Base-by-base conservation (phyloP, 2,888 invertebrate species). In the Palloptera scutellata region DNA sequence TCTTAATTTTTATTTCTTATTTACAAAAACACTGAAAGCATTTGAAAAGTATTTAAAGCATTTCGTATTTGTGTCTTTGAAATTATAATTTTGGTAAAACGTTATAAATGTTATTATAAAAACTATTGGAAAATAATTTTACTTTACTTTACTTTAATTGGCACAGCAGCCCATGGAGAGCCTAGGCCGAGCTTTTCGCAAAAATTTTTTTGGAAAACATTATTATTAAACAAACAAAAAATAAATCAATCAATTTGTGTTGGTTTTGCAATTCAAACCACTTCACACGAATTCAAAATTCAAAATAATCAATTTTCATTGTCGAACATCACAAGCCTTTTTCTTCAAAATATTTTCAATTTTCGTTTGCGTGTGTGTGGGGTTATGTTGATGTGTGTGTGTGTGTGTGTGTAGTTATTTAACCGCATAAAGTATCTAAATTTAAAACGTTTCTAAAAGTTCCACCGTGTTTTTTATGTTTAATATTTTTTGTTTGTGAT, bases 11-110 rank as follows among this genome's bases (percentile, higher is more conserved):
- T 43, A 51, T 20, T 64, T 54, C 43, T 13, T n/a, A 55, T 58
- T 8, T 9, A 40, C 17, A 62, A 42, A 54, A 62, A 53, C 58
- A 52, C 58, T 58, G 17, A 41, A 48, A 62, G 58, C 58, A 52
- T 62, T 58, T 40, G 20, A 48, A 17, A 59, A 53, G 55, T 53
- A 66, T 60, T 66, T 15, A 66, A 66, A 66, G 66, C 66, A 60
- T 66, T 66, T 66, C 59, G 53, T 53, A 52, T 53, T 52, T 41
- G 40, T 13, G 53, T 61, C 12, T 20, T 19, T 30, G 11, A 48
- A 53, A 53, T 30, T 30, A 30, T 30, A 2, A 30, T 59, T 41
- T 20, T 19, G 40, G n/a, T n/a, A 17, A 58, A 20, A 15, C 6
- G n/a, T 52, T n/a, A 15, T 52, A 15, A 8, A 42, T 13, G 20